Percentiles rank a stretch among this genome's conserved stretches.
phyloP scores from a whole-genome alignment of 2,113 vertebrate species.

The Spheniscus mendiculus region DNA sequence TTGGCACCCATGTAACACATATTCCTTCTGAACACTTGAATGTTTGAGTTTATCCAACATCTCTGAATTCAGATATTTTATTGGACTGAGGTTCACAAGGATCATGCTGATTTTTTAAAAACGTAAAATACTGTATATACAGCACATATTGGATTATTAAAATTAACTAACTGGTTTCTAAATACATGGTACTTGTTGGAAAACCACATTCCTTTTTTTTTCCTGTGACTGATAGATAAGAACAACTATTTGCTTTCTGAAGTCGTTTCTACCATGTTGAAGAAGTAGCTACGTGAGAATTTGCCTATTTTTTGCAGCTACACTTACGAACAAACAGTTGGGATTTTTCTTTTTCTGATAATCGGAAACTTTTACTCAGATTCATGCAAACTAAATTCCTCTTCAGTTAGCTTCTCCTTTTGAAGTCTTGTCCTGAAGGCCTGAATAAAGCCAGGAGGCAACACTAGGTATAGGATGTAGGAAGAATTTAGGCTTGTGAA shows the following conservation, averaged over 20 bases:
- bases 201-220: not conserved
- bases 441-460: not conserved
- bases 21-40: not conserved
- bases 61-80: not conserved
- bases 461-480: not conserved
- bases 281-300: not conserved
- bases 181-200: not conserved
- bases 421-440: not conserved
- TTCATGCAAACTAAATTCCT: not conserved
- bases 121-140: accelerated
- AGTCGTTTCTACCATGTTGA: not conserved
- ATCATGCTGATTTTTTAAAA: not conserved
- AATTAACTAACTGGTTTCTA: not conserved
- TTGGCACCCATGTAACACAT: not conserved
- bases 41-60: not conserved
- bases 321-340: not conserved
- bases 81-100: not conserved
- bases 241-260: not conserved
- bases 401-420: not conserved
- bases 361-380: not conserved
- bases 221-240: not conserved
- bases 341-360: not conserved
- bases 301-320: not conserved
- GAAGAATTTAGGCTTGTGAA: not conserved
- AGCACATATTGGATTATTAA: not conserved